Percentiles rank a stretch among this genome's conserved stretches.
These are phyloP conservation scores for Ferdinandea cuprea DNA, from an alignment of 2,888 invertebrate genomes.

Conservation along the genomic window DNA sequence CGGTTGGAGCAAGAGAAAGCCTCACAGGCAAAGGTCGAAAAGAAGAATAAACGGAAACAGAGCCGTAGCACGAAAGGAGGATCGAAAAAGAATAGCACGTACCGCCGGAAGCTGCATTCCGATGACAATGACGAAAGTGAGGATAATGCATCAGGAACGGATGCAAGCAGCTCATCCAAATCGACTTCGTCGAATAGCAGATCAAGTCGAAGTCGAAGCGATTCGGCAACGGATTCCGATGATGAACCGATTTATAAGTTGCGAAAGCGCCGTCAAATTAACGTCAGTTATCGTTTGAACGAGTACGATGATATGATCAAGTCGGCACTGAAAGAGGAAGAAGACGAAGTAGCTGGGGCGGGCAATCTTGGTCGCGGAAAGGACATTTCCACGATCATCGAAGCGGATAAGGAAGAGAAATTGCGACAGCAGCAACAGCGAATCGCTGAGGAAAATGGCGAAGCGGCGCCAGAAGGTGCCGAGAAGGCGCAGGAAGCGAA, in stretches of 20 bases:
- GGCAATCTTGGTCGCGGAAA: conserved; percentile 94
- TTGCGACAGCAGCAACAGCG: conserved; percentile 77
- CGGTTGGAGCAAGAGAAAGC: conserved; percentile 81
- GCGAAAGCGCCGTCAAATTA: conserved; percentile 90
- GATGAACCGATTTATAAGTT: conserved; percentile 93
- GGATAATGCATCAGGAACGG: conserved; percentile 76
- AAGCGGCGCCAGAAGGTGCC: conserved; percentile 78
- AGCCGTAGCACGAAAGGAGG: conserved; percentile 74
- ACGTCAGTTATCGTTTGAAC: conserved; percentile 93
- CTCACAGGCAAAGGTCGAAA: conserved; percentile 77
- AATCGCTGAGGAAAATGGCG: conserved; percentile 78
- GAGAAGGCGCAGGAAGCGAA: conserved; percentile 62
- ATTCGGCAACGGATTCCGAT: conserved; percentile 82
- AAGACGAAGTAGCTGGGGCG: conserved; percentile 89
- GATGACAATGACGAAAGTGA: conserved; percentile 63
- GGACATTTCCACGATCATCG: conserved; percentile 95
- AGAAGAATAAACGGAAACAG: conserved; percentile 66
- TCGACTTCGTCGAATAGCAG: conserved; percentile 75
- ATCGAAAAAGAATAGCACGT: conserved; percentile 22
- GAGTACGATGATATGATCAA: conserved; percentile 98
- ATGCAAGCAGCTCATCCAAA: conserved; percentile 74
- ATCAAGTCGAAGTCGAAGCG: conserved; percentile 75
- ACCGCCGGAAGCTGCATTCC: conserved; percentile 21
- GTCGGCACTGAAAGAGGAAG: conserved; percentile 92
- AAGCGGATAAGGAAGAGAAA: conserved; percentile 89